phyloP scores from a whole-genome alignment of 2,888 invertebrate genomes.

The Scelioninae gen. 1 region DNA sequence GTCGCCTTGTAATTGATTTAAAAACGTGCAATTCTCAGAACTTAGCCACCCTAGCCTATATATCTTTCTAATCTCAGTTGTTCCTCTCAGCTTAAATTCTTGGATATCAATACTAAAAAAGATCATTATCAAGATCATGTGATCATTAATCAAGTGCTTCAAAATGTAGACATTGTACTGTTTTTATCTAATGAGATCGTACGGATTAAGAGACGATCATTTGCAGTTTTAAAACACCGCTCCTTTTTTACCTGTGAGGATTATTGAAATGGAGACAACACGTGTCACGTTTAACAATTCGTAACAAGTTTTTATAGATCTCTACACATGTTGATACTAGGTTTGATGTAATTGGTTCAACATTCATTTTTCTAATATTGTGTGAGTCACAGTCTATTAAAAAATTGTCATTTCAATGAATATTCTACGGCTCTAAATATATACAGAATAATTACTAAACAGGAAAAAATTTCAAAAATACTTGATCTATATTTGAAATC shows the following conservation, averaged over 20 bases:
- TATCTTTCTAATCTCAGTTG: conserved; percentile 13
- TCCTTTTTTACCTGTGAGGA: conserved; percentile 3
- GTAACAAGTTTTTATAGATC: not conserved
- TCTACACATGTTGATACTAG: not conserved
- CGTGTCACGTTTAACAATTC: conserved; percentile 2
- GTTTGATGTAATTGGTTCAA: not conserved
- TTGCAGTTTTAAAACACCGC: not conserved
- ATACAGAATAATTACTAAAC: too few species aligned
- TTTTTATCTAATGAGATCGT: conserved; percentile 26
- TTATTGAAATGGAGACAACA: conserved; percentile 12
- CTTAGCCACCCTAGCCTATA: conserved; percentile 39
- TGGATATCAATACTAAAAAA: not conserved
- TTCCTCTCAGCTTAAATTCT: conserved; percentile 10
- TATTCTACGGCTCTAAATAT: too few species aligned
- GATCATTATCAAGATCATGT: conserved; percentile 16
- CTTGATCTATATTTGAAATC: too few species aligned
- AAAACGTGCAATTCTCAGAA: not conserved
- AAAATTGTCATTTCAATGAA: too few species aligned
- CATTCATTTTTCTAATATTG: too few species aligned
- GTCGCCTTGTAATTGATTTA: conserved; percentile 43
- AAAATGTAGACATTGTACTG: conserved; percentile 26
- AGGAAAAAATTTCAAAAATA: too few species aligned
- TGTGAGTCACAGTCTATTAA: too few species aligned
- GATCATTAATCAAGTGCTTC: conserved; percentile 7
- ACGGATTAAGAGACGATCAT: conserved; percentile 36